Conservation (phyloP, 1,140 invertebrate species). For the Ceratina japonica region DNA sequence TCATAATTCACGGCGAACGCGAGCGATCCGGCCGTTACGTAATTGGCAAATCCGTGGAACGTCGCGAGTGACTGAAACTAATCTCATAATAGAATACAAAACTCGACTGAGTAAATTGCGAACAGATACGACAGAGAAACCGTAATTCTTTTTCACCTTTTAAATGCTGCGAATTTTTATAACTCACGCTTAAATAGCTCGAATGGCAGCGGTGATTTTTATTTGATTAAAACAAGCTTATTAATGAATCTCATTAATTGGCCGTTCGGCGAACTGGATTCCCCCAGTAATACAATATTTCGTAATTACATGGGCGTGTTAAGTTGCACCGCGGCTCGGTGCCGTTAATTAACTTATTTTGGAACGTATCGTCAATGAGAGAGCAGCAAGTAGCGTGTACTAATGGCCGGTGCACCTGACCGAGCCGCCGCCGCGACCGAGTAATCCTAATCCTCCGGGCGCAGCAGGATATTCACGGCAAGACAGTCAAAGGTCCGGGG, state of each 20-base stretch:
- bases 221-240: background rate
- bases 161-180: too few species aligned
- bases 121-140: too few species aligned
- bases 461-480: conserved; percentile 1
- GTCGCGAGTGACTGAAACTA: conserved; percentile 3
- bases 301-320: background rate
- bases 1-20: conserved; percentile 56
- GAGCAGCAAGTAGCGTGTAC: too few species aligned
- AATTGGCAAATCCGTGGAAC: conserved; percentile 33
- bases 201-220: too few species aligned
- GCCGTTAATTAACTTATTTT: conserved; percentile 25
- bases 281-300: background rate
- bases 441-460: conserved; percentile 33
- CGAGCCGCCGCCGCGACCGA: background rate
- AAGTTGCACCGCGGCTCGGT: background rate
- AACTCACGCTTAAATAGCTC: too few species aligned
- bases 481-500: conserved; percentile 23
- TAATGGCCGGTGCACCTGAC: background rate
- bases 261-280: background rate
- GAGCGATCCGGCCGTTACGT: conserved; percentile 49
- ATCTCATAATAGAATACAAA: background rate
- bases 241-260: conserved; percentile 33
- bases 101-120: too few species aligned
- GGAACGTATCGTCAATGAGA: background rate
- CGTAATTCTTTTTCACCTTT: too few species aligned